Conservation (phyloP, 2,113 vertebrate genomes). For the human region GRCh38 chr2:151209001-151209500, state of each 20-base stretch:
- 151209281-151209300: not conserved
- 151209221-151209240: not conserved
- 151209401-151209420: not conserved
- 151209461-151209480: not conserved
- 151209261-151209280: conserved; percentile 19
- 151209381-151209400: not conserved
- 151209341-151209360: not conserved
- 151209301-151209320: not conserved
- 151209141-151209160: too few species aligned
- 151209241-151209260: not conserved
- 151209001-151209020: too few species aligned
- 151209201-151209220: conserved; percentile 21
- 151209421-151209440: not conserved
- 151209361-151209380: not conserved
- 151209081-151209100: too few species aligned
- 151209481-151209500: not conserved
- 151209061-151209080: too few species aligned
- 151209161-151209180: too few species aligned
- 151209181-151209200: not conserved
- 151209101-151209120: too few species aligned
- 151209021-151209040: too few species aligned
- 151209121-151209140: too few species aligned
- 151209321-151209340: not conserved
- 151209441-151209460: not conserved
- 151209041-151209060: too few species aligned